Conservation (phyloP, 2,797 vertebrate genomes). For the Pipistrellus pipistrellus region DNA sequence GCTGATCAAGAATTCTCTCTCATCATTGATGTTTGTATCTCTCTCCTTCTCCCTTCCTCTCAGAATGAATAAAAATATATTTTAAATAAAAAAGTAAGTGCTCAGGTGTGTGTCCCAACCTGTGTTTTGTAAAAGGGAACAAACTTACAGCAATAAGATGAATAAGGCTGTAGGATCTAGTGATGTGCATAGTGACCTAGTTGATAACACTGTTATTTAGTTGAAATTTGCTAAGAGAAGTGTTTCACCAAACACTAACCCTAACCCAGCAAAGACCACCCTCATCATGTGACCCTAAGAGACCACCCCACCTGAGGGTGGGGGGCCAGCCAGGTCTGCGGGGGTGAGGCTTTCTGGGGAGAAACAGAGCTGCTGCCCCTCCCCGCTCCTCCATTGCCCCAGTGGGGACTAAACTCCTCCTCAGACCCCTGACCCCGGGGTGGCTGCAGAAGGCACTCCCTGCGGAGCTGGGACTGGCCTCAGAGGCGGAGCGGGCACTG, state of each 20-base stretch:
- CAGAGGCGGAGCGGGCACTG: background rate
- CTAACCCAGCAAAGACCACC: background rate
- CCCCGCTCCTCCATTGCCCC: background rate
- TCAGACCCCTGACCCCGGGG: background rate
- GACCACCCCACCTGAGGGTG: background rate
- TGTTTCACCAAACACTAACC: background rate
- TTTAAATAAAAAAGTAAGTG: background rate
- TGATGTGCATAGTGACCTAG: background rate
- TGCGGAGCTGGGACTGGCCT: background rate
- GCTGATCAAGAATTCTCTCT: too few relatives aligned
- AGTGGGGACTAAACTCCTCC: background rate
- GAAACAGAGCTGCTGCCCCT: background rate
- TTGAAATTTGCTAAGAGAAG: background rate
- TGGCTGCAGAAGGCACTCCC: background rate
- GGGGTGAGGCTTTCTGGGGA: background rate
- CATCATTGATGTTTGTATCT: too few relatives aligned
- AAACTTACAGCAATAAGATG: background rate
- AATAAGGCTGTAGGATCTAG: too few relatives aligned
- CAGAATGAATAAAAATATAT: too few relatives aligned
- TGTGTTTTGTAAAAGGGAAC: background rate
- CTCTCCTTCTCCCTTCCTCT: too few relatives aligned
- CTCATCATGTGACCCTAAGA: background rate
- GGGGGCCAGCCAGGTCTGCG: background rate
- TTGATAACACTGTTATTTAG: accelerated
- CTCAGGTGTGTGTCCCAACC: background rate